A percentile compares a stretch with the other conserved stretches of the same genome.
phyloP scores from a whole-genome alignment of 2,113 vertebrate genomes.

The Neolamprologus cancellatus region DNA sequence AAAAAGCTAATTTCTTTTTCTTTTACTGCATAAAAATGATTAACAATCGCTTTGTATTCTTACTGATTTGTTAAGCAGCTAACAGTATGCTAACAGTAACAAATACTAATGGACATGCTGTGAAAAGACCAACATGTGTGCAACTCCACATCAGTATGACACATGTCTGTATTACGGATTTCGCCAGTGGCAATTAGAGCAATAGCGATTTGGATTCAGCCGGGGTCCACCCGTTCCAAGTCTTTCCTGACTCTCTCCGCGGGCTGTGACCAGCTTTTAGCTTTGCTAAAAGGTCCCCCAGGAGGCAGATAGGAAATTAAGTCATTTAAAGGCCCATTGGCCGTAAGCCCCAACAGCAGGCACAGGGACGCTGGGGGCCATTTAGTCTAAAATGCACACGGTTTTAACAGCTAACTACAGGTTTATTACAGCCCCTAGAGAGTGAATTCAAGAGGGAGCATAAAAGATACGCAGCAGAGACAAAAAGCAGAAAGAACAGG shows the following conservation, averaged over 20 bases:
- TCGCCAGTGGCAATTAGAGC: background rate
- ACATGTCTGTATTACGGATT: background rate
- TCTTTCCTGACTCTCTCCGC: slow-evolving; percentile 29
- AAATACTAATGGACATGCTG: background rate
- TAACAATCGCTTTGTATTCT: background rate
- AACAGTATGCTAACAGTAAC: background rate
- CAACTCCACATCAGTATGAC: background rate
- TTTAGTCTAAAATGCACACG: slow-evolving; percentile 50
- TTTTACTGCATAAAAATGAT: background rate
- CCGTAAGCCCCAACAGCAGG: slow-evolving; percentile 47
- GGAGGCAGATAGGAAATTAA: slow-evolving; percentile 56
- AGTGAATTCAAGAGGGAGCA: background rate
- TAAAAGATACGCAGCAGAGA: slow-evolving; percentile 14
- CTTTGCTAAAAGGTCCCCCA: slow-evolving; percentile 44
- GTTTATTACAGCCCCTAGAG: slow-evolving; percentile 40
- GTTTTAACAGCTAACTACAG: slow-evolving; percentile 55
- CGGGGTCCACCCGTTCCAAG: background rate
- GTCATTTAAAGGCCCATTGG: slow-evolving; percentile 65
- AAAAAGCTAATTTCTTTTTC: background rate
- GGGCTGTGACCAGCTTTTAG: slow-evolving; percentile 31
- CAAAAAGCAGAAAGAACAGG: background rate
- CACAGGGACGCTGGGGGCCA: slow-evolving; percentile 26
- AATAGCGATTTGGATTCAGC: slow-evolving; percentile 3
- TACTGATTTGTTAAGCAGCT: background rate
- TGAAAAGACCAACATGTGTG: background rate